Evolutionary conservation across 2,888 invertebrate species (phyloP), one percentile per base, ranked within the genome.

Genomic region (Machimus atricapillus): DNA sequence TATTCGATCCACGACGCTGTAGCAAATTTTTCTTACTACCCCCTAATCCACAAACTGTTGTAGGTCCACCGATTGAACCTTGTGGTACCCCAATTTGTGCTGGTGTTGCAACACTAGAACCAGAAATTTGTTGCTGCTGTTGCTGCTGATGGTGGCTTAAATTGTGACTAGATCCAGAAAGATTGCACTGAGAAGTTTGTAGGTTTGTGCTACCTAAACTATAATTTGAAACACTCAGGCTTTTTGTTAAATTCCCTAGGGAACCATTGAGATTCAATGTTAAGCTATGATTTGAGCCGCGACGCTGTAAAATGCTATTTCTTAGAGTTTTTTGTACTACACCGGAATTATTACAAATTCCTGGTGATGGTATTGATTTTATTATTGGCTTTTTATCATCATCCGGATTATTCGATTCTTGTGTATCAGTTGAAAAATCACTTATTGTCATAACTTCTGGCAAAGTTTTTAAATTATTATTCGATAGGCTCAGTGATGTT

Each of bases 1-100:
- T 97, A 90, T 97, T 97, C 0, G 97, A 97, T 0, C 97, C 97
- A 23, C 97, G 94, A 34, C 97, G 94, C 90, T 97, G 96, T 14
- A 97, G 90, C 16, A 96, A 92, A 88, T 96, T 96, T 91, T 96
- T 96, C 93, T 89, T 90, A 86, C 87, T 86, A 16, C 31, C 58
- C 16, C 34, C 46, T 66, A 14, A 73, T 76, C 0, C 66, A 23
- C 66, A 66, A 23, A 66, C 14, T 23, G 8, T 12, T 23, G 23
- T 19, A 2, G 66, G 19, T 2, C 66, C 66, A 23, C 66, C 66
- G 78, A 27, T 12, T 73, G 83, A 27, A 66, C 58, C 19, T 12
- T 66, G 66, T 66, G 66, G 66, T 2, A 66, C 27, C 12, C 19
- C 27, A 66, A 66, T 66, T 66, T 66, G 66, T 66, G 66, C 7